Base-by-base conservation (phyloP, 2,797 vertebrate genomes). In the Alosa sapidissima region DNA sequence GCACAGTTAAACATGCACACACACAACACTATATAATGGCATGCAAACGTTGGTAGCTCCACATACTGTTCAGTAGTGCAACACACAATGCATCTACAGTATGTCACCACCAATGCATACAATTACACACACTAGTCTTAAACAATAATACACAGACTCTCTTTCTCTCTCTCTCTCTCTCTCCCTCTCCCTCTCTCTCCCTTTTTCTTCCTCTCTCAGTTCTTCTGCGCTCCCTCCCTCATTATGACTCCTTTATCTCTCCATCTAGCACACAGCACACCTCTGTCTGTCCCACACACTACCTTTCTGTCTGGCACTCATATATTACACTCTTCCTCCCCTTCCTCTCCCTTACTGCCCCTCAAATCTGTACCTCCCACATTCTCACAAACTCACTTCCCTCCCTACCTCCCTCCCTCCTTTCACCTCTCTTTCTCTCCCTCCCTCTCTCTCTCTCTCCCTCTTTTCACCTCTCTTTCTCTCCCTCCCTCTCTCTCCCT, bases 211-310 rank as follows among this genome's bases (percentile, higher is more conserved):
- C 45, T 81, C 5, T 62, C 41, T 24, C 21, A 16, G 1, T 81
- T 60, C 5, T 60, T 21, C 68, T 21, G 14, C 68, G 75, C 36
- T 75, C 33, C 36, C 68, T 75, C 36, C 68, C 52, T 54, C 81
- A 54, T 54, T 82, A 36, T 83, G 52, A 5, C 36, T 83, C 52
- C 55, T 62, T 60, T 83, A 58, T 62, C 82, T 83, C 55, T 62
- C 82, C 60, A 41, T 55, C 82, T 83, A 58, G 41, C 82, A 48
- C 60, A 47, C 82, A 45, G 51, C 54, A 48, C 52, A 68, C 62
- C 48, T 81, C 45, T 33, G n/a, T 94, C 93, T 91, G 68, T 75
- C 91, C 89, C 88, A 92, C 93, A 93, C 93, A 93, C 93, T 96
- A 95, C 95, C 95, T 75, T 75, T 75, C 68, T 75, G 68, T 75